Conservation (phyloP, 2,797 vertebrate genomes). For the Heliangelus exortis region DNA sequence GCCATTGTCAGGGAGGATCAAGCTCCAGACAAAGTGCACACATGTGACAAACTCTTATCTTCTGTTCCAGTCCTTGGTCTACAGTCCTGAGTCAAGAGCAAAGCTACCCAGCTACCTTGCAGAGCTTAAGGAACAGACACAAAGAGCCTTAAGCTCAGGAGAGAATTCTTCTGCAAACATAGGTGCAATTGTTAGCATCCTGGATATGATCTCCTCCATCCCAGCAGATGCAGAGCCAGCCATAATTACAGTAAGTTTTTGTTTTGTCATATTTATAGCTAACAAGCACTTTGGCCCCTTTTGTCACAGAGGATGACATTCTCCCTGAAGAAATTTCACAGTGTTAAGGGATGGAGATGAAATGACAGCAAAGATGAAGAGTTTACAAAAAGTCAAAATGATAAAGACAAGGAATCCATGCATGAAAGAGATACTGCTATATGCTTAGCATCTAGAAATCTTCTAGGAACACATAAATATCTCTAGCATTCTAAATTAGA, state of each 20-base stretch:
- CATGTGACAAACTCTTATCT: not conserved
- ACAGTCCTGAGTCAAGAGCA: constrained; percentile 30
- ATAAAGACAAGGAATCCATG: not conserved
- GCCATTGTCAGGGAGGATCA: not conserved
- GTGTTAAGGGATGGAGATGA: not conserved
- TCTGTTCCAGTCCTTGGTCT: constrained; percentile 66
- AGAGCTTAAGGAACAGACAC: constrained; percentile 12
- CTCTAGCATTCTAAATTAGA: not conserved
- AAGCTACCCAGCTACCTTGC: constrained; percentile 60
- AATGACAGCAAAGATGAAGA: not conserved
- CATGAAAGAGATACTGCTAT: not conserved
- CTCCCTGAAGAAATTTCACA: not conserved
- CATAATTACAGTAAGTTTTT: constrained; percentile 68
- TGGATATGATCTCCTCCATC: constrained; percentile 76
- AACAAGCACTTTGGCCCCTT: not conserved
- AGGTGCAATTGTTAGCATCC: constrained; percentile 77
- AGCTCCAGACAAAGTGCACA: not conserved
- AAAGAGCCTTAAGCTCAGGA: not conserved
- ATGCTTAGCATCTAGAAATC: not conserved
- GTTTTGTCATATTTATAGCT: not conserved
- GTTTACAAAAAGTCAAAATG: not conserved
- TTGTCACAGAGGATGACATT: not conserved
- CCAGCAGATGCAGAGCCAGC: constrained; percentile 11
- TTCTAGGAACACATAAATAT: not conserved
- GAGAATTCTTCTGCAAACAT: constrained; percentile 74